Conservation (phyloP, 2,888 invertebrate species). For the Leptinotarsa tumamoca region DNA sequence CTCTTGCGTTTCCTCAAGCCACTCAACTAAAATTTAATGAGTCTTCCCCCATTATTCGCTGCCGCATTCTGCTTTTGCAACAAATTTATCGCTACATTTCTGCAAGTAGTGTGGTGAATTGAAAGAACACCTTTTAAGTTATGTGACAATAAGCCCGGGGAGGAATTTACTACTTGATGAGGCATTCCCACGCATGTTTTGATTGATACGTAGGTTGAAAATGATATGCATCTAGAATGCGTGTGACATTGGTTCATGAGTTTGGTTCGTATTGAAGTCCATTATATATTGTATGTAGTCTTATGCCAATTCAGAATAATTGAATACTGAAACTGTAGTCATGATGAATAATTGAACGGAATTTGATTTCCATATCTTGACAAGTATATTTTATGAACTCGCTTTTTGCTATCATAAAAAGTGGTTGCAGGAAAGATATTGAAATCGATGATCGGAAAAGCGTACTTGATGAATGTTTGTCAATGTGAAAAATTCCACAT, state of each 20-base stretch:
- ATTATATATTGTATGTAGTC: background rate
- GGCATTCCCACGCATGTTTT: constrained; percentile 9
- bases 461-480: no score
- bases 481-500: no score
- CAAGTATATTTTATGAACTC: no score
- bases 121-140: constrained; percentile 28
- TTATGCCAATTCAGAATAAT: constrained; percentile 6
- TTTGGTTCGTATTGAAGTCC: background rate
- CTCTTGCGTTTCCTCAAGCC: constrained; percentile 14
- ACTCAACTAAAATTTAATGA: constrained; percentile 24
- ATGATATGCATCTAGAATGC: constrained; percentile 6
- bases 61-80: constrained; percentile 21
- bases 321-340: background rate
- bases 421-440: no score
- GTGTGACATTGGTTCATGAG: constrained; percentile 1
- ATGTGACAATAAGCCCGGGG: constrained; percentile 25
- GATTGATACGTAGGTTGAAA: constrained; percentile 9
- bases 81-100: constrained; percentile 30
- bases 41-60: constrained; percentile 18
- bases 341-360: background rate
- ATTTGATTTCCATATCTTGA: background rate
- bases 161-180: constrained; percentile 17
- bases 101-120: constrained; percentile 21
- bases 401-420: no score
- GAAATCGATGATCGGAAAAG: no score